Evolutionary conservation across 2,797 vertebrate genomes (phyloP), one percentile per base, ranked within the genome.

Genomic region (Phoxinus dragarum): DNA sequence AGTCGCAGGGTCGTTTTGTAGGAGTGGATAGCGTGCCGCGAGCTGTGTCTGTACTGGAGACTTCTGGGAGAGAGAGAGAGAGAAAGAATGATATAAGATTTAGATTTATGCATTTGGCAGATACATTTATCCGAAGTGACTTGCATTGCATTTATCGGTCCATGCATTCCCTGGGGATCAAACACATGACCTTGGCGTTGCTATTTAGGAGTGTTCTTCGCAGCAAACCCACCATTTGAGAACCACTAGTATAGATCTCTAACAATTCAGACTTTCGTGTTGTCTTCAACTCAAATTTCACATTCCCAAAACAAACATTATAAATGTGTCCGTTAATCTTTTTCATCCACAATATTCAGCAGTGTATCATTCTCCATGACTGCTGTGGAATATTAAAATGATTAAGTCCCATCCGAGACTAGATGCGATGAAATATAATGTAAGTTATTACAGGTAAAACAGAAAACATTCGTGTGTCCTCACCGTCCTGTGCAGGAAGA

Each of bases 1-100:
- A 96, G 91, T 97, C 96, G 23, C 96, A 98, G 93, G 97, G 95
- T 94, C 98, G 97, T 96, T 99, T 99, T 94, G 96, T 97, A 91
- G 97, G 96, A 93, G 97, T 97, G 91, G 96, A 96, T 94, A 98
- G 94, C 1, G 97, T 96, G 93, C 95, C 95, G 91, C 97, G 96
- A 95, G 97, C 96, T 91, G 96, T 95, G 93, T 97, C 96, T 97
- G 96, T 96, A 96, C 96, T 97, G 94, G 97, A 96, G 93, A 96
- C 95, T 94, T 97, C 98, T 99, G 93, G 52, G 85, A 86, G 79
- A 88, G 1, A 88, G 7, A 81, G 1, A 52, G 0, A 66, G 86
- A 86, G 73, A 88, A 3, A 68, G 44, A 61, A 34, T 19, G 61
- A 61, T 4, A 71, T 5, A 68, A 31, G 11, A 68, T 84, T 78